Base-by-base conservation (phyloP, 2,888 invertebrate species). In the Hydrotaea cyrtoneurina region DNA sequence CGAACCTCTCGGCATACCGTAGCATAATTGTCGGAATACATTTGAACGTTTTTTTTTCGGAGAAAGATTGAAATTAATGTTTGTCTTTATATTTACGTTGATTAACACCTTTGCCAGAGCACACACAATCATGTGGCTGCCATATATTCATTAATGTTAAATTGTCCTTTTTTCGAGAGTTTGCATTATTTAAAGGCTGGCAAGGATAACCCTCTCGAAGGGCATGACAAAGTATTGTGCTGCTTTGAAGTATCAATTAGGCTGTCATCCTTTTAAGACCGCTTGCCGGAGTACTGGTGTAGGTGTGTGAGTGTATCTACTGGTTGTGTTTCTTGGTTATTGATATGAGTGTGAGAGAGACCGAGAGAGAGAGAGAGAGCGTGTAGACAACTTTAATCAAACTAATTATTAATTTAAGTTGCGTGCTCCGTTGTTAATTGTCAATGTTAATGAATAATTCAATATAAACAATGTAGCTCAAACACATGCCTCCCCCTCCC, bases 351-450 rank as follows among this genome's bases (percentile, higher is more conserved):
- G 55, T 36, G 55, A n/a, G 5, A n/a, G 17, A 19, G n/a, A n/a
- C n/a, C n/a, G n/a, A n/a, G 7, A 7, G 46, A 10, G 46, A 2
- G 46, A 17, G 11, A 46, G 39, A 62, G 3, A 80, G 11, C 15
- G 13, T 53, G 69, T 62, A 77, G 78, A 80, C 86, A 90, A 89
- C 88, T 91, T 92, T 91, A 91, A 91, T 91, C 90, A 91, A 91
- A 92, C 90, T 91, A 90, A 91, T 91, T 91, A 91, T 90, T 92
- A 91, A 90, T 90, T 91, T 89, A 91, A 90, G 90, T 91, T 91
- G 89, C 90, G 89, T 88, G 91, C 87, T 86, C 31, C 31, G 66
- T 82, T 86, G 87, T 89, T 90, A 90, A 91, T 90, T 91, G 90
- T 88, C 88, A 87, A 88, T 89, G 79, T 55, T 77, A 82, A 91